Conservation (phyloP, 2,797 vertebrate genomes). For the Pipistrellus kuhlii region DNA sequence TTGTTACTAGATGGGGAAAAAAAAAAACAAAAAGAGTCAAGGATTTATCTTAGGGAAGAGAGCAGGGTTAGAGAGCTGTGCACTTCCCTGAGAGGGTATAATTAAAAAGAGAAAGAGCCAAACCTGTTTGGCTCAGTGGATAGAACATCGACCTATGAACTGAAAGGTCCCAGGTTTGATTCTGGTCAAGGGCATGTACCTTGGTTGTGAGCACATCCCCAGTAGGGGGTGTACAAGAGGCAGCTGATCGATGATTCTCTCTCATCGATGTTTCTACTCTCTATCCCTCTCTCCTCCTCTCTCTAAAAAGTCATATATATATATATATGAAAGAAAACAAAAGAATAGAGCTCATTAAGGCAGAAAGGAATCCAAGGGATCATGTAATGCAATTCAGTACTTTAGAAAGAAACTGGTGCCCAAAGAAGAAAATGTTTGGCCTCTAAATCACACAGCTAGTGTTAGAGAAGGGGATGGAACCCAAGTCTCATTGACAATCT, state of each 20-base stretch:
- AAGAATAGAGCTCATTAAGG: neutral
- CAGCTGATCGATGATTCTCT: too few species aligned
- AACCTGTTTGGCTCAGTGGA: too few species aligned
- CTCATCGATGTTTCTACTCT: too few species aligned
- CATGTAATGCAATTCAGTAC: neutral
- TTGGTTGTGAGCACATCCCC: too few species aligned
- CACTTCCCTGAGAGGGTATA: neutral
- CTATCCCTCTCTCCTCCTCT: too few species aligned
- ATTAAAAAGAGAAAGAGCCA: conserved; percentile 39
- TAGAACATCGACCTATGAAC: too few species aligned
- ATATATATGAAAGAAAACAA: neutral
- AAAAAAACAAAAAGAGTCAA: conserved; percentile 55
- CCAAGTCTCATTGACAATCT: neutral
- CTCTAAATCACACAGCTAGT: neutral
- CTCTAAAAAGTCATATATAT: neutral
- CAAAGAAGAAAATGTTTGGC: neutral
- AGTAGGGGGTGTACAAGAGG: too few species aligned
- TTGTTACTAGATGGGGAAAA: neutral
- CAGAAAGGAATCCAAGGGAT: neutral
- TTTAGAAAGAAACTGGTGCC: neutral
- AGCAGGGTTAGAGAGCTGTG: conserved; percentile 35
- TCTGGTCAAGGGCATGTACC: too few species aligned
- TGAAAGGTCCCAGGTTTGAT: too few species aligned
- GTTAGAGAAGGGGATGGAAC: neutral
- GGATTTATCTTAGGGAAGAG: conserved; percentile 41